phyloP scores from a whole-genome alignment of 2,797 vertebrate species.

The Mormyrops boulengeri region DNA sequence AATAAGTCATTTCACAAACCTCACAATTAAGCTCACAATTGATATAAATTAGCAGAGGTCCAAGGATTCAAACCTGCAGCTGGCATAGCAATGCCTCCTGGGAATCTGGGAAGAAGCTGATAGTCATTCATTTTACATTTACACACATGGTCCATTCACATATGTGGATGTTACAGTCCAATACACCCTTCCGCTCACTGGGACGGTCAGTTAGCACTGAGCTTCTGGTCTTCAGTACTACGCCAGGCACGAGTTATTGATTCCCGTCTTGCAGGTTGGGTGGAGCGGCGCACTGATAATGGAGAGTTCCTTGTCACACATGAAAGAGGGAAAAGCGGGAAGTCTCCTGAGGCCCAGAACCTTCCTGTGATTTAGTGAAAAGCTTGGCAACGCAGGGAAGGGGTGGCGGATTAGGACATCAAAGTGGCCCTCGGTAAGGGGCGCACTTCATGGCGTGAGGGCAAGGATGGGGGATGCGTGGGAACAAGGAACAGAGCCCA shows the following conservation, averaged over 20 bases:
- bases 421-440: not conserved
- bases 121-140: not conserved
- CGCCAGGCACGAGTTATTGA: not conserved
- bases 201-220: not conserved
- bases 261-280: not conserved
- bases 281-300: not conserved
- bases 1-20: not conserved
- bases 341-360: not conserved
- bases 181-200: not conserved
- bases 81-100: not conserved
- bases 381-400: not conserved
- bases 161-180: not conserved
- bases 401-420: not conserved
- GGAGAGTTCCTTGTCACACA: not conserved
- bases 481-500: not conserved
- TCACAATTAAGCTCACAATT: not conserved
- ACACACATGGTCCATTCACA: not conserved
- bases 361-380: not conserved
- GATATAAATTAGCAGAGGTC: not conserved
- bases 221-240: not conserved
- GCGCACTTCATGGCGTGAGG: not conserved
- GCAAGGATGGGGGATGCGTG: not conserved
- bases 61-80: not conserved
- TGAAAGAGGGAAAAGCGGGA: not conserved
- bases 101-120: not conserved